Evolutionary conservation across 2,113 vertebrate genomes (phyloP).

Genomic region (Thymallus thymallus): DNA sequence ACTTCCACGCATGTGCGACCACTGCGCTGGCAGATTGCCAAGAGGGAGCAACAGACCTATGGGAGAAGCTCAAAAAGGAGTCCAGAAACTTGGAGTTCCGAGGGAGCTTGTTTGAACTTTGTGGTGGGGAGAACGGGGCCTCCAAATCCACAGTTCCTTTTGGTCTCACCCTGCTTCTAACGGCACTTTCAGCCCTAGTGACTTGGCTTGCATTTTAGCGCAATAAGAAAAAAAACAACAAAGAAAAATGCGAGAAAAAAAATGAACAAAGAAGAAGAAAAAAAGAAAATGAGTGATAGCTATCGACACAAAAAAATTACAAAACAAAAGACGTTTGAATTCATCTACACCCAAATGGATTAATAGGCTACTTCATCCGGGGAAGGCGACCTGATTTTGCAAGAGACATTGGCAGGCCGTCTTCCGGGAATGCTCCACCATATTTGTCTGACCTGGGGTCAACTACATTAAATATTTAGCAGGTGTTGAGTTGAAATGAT

Average conservation of each 20-base stretch:
- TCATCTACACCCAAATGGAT: slow-evolving; percentile 65
- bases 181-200: slow-evolving; percentile 80
- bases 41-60: slow-evolving; percentile 93
- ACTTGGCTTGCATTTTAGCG: slow-evolving; percentile 88
- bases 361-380: slow-evolving; percentile 42
- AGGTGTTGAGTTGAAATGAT: slow-evolving; percentile 54
- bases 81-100: slow-evolving; percentile 95
- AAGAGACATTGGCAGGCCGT: slow-evolving; percentile 45
- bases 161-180: slow-evolving; percentile 76
- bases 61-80: slow-evolving; percentile 97
- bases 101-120: slow-evolving; percentile 98
- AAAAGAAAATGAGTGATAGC: slow-evolving; percentile 66
- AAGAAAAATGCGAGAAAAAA: slow-evolving; percentile 1
- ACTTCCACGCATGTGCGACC: slow-evolving; percentile 94
- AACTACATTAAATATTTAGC: slow-evolving; percentile 66
- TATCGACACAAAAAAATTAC: slow-evolving; percentile 21
- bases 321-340: slow-evolving; percentile 22
- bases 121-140: slow-evolving; percentile 81
- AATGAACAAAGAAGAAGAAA: slow-evolving; percentile 60
- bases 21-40: slow-evolving; percentile 97
- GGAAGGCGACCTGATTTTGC: slow-evolving; percentile 34
- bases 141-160: slow-evolving; percentile 59
- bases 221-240: slow-evolving; percentile 2
- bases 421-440: slow-evolving; percentile 57
- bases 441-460: slow-evolving; percentile 60